Evolutionary conservation across 2,888 invertebrate genomes (phyloP), one percentile per base, ranked within the genome.

Genomic region (Epirrhoe tristata): DNA sequence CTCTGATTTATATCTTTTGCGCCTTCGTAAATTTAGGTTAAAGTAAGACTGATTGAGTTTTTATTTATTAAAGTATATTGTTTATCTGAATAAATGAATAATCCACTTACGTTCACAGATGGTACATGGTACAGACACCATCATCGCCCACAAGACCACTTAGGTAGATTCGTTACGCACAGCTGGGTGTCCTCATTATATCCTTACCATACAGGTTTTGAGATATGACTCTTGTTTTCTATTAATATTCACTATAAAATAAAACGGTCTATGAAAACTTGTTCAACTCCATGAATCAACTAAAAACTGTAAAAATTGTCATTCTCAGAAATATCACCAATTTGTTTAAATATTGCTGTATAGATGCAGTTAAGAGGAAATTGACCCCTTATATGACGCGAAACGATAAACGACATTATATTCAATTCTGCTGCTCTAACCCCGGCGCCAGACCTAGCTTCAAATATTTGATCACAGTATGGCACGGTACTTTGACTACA

Each of bases 151-250:
- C 54, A 24, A 48, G 5, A 52, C 46, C 51, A n/a, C n/a, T n/a
- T n/a, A 60, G n/a, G 7, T 24, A 12, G 39, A 55, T 16, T 63
- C 43, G 36, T 61, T 57, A 58, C n/a, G 17, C 58, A 16, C n/a
- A 62, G 48, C 62, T 55, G 39, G 58, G 16, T 62, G 58, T 66
- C 62, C 54, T 66, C 54, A 46, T 34, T 39, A 50, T 56, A 51
- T 56, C 53, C 58, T 58, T 56, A 60, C 14, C 51, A 59, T 65
- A 66, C 56, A 52, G 51, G 65, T 66, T 60, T 56, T n/a, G 59
- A 24, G 50, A 43, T 59, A 59, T 46, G 48, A n/a, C 57, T 56
- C 56, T 46, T 32, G 52, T 53, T 58, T 34, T 52, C 56, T 52
- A 56, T 64, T 54, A 46, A 65, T 58, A 52, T 34, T 36, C n/a